Conservation (phyloP, 2,888 invertebrate genomes). For the Hyposoter didymator region DNA sequence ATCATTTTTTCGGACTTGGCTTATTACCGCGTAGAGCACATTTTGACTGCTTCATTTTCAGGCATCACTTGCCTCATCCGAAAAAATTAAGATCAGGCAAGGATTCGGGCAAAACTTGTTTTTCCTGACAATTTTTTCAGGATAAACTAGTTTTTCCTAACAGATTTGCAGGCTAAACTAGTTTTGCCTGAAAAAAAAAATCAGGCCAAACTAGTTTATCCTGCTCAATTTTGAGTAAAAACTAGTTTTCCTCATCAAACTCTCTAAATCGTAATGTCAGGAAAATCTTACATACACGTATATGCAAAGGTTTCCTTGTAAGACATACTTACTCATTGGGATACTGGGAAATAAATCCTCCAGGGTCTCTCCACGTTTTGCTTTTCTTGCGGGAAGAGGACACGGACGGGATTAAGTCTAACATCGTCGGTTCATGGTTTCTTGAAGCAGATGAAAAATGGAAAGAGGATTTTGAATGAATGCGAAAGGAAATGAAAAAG, state of each 20-base stretch:
- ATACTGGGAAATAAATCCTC: not conserved
- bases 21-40: no score
- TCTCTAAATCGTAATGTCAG: not conserved
- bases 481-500: not conserved
- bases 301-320: not conserved
- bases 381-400: not conserved
- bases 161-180: not conserved
- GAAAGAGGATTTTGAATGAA: not conserved
- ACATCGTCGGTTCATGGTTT: not conserved
- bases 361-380: not conserved
- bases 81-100: no score
- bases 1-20: no score
- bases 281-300: not conserved
- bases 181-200: no score
- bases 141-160: not conserved
- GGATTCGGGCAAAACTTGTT: no score
- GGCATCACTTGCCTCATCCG: no score
- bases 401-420: not conserved
- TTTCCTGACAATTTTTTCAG: not conserved
- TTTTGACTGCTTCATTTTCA: no score
- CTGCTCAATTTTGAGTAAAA: not conserved
- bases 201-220: not conserved
- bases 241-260: not conserved
- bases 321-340: not conserved
- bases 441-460: not conserved